Evolutionary conservation across 2,113 vertebrate species (phyloP).

Genomic region (Siphamia tubifer): DNA sequence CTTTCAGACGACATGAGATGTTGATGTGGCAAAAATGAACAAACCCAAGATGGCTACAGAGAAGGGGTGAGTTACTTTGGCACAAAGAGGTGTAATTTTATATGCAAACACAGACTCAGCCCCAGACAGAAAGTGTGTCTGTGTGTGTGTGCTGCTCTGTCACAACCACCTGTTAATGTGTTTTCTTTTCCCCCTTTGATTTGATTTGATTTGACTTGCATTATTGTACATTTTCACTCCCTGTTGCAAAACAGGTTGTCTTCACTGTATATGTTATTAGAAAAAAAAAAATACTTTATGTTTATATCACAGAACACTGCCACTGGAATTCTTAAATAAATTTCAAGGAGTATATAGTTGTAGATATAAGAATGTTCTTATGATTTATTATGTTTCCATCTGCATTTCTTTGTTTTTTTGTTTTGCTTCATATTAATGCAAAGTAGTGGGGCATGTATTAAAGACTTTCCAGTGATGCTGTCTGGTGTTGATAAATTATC

Average conservation of each 20-base stretch:
- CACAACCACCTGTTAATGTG: slow-evolving; percentile 12
- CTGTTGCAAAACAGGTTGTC: too few relatives aligned
- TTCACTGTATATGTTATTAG: too few relatives aligned
- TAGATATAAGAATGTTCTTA: too few relatives aligned
- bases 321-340: too few relatives aligned
- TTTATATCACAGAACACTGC: too few relatives aligned
- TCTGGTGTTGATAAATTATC: slow-evolving; percentile 1
- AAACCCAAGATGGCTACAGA: slow-evolving; percentile 90
- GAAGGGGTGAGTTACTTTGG: slow-evolving; percentile 85
- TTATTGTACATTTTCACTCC: not conserved
- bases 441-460: too few relatives aligned
- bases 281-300: too few relatives aligned
- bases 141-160: slow-evolving; percentile 5
- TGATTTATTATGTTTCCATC: too few relatives aligned
- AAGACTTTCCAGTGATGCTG: too few relatives aligned
- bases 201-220: not conserved
- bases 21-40: slow-evolving; percentile 87
- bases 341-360: too few relatives aligned
- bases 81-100: not conserved
- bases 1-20: slow-evolving; percentile 81
- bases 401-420: too few relatives aligned
- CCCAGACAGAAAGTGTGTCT: not conserved
- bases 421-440: too few relatives aligned
- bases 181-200: not conserved
- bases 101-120: not conserved